Evolutionary conservation across 2,113 vertebrate genomes (phyloP).

Genomic region (Cyprinodon variegatus): DNA sequence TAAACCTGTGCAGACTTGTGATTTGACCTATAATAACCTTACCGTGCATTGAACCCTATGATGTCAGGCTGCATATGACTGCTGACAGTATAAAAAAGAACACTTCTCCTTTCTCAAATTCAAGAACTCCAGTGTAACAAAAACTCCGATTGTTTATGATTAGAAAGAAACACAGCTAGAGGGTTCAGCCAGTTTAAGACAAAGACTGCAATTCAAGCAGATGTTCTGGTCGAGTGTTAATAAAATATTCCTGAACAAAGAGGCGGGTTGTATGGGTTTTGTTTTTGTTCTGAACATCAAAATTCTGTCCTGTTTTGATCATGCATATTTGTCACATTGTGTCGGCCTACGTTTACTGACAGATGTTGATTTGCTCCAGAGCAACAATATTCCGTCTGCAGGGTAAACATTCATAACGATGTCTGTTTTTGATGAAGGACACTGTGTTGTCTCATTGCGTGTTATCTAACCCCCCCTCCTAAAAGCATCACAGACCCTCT

Average conservation of each 20-base stretch:
- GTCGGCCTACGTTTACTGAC: too few relatives aligned
- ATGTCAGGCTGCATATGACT: not conserved
- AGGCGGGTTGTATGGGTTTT: not conserved
- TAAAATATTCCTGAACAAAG: conserved; percentile 5
- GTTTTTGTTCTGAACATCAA: not conserved
- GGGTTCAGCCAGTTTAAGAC: not conserved
- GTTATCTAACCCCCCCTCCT: conserved; percentile 18
- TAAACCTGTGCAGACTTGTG: conserved; percentile 46
- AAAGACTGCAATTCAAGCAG: not conserved
- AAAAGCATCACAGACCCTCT: conserved; percentile 1
- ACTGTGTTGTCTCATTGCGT: not conserved
- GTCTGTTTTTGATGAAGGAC: not conserved
- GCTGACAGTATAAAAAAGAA: not conserved
- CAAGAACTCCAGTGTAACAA: not conserved
- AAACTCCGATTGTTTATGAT: not conserved
- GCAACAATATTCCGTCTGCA: not conserved
- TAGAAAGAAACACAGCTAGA: not conserved
- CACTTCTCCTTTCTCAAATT: not conserved
- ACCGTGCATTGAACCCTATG: conserved; percentile 21
- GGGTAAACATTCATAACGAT: not conserved
- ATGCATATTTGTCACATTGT: not conserved
- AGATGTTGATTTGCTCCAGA: not conserved
- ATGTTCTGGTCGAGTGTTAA: not conserved
- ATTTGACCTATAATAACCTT: conserved; percentile 45
- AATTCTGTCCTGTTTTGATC: not conserved